Percentiles rank a stretch among this genome's conserved stretches.
Conservation (phyloP, 2,113 vertebrate species). For the Clarias gariepinus region DNA sequence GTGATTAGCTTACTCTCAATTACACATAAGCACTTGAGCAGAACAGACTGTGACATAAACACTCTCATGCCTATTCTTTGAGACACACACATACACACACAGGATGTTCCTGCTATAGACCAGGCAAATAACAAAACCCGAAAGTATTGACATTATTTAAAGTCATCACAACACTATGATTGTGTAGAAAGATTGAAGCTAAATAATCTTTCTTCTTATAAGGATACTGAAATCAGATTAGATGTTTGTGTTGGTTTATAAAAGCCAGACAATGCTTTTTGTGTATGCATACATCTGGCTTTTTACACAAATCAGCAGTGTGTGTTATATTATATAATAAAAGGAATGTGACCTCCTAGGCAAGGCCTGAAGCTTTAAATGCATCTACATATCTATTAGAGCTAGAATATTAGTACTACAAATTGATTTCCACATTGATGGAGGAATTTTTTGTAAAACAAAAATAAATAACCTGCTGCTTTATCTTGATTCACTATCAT, state of each 20-base stretch:
- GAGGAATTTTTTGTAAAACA: slow-evolving; percentile 74
- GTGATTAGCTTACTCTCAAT: slow-evolving; percentile 42
- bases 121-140: slow-evolving; percentile 13
- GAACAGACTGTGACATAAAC: slow-evolving; percentile 38
- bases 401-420: slow-evolving; percentile 63
- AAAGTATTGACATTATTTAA: slow-evolving; percentile 1
- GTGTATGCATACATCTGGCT: background rate
- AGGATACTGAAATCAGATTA: background rate
- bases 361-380: slow-evolving; percentile 37
- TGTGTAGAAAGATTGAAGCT: slow-evolving; percentile 8
- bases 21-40: slow-evolving; percentile 35
- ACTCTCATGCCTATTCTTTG: slow-evolving; percentile 23
- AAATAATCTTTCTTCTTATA: slow-evolving; percentile 3
- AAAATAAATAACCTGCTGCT: slow-evolving; percentile 74
- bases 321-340: slow-evolving; percentile 49
- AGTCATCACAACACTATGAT: slow-evolving; percentile 16
- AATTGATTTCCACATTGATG: slow-evolving; percentile 62
- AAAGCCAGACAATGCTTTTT: background rate
- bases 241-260: background rate
- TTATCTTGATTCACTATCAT: slow-evolving; percentile 67
- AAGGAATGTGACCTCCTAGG: slow-evolving; percentile 52
- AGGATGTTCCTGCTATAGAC: background rate
- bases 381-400: slow-evolving; percentile 51
- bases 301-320: background rate
- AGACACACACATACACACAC: slow-evolving; percentile 10